These are phyloP conservation scores for Phocoena phocoena DNA, from an alignment of 2,113 vertebrate species.

Conservation along the genomic window DNA sequence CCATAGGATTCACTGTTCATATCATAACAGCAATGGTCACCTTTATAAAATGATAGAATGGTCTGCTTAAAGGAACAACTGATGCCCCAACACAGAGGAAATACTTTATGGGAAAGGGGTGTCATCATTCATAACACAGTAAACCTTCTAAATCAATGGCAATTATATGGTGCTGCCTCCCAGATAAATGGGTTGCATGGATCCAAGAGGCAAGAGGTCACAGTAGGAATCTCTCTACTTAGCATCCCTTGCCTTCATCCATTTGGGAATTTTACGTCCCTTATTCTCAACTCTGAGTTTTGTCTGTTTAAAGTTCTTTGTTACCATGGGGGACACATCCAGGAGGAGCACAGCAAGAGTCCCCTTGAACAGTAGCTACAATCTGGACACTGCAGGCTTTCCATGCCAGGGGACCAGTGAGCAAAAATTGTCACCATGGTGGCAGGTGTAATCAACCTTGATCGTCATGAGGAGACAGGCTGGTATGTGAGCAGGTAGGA, in stretches of 20 bases:
- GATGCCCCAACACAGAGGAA: fast-evolving
- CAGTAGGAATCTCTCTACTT: neutral
- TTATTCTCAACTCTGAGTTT: neutral
- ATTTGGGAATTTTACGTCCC: neutral
- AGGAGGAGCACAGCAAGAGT: neutral
- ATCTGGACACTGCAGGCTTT: neutral
- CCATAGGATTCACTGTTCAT: neutral
- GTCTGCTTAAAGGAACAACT: neutral
- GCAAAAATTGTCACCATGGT: neutral
- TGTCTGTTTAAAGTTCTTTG: neutral
- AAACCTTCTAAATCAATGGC: neutral
- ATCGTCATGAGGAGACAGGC: neutral
- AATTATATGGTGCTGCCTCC: too few relatives aligned
- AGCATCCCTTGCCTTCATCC: neutral
- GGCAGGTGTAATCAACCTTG: fast-evolving
- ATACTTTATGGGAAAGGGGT: neutral
- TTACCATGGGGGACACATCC: fast-evolving
- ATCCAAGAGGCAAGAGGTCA: neutral
- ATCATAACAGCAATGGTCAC: neutral
- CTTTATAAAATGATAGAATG: neutral
- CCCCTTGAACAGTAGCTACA: neutral
- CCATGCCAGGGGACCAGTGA: neutral
- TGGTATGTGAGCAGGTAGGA: neutral
- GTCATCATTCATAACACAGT: fast-evolving
- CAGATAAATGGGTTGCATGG: neutral